phyloP scores from a whole-genome alignment of 2,888 invertebrate genomes.

The Nymphalis polychloros region DNA sequence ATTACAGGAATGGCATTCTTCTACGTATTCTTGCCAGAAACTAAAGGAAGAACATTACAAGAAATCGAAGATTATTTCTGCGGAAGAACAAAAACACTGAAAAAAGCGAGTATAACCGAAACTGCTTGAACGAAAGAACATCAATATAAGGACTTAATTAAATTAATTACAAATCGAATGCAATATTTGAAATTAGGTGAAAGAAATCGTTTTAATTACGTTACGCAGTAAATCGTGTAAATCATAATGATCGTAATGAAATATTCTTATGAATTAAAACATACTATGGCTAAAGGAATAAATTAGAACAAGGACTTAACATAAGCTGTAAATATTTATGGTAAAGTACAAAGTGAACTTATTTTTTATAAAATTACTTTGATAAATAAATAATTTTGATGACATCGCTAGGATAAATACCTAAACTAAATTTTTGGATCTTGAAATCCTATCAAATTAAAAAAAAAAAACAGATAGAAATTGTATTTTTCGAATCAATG shows the following conservation, averaged over 20 bases:
- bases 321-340: neutral
- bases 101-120: constrained; percentile 52
- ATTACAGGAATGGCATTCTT: constrained; percentile 82
- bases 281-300: neutral
- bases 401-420: neutral
- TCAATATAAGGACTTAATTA: neutral
- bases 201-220: too few relatives aligned
- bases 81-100: constrained; percentile 81
- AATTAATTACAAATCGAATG: neutral
- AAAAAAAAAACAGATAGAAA: neutral
- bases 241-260: too few relatives aligned
- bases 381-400: neutral
- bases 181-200: neutral
- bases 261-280: too few relatives aligned
- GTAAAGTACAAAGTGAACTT: neutral
- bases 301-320: neutral
- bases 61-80: constrained; percentile 88
- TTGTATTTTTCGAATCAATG: constrained; percentile 2
- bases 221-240: too few relatives aligned
- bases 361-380: neutral
- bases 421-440: too few relatives aligned
- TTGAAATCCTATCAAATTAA: too few relatives aligned
- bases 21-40: constrained; percentile 85
- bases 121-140: constrained; percentile 34
- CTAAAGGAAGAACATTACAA: constrained; percentile 85